phyloP scores from a whole-genome alignment of 2,113 vertebrate genomes.

The Pomatostomus ruficeps region DNA sequence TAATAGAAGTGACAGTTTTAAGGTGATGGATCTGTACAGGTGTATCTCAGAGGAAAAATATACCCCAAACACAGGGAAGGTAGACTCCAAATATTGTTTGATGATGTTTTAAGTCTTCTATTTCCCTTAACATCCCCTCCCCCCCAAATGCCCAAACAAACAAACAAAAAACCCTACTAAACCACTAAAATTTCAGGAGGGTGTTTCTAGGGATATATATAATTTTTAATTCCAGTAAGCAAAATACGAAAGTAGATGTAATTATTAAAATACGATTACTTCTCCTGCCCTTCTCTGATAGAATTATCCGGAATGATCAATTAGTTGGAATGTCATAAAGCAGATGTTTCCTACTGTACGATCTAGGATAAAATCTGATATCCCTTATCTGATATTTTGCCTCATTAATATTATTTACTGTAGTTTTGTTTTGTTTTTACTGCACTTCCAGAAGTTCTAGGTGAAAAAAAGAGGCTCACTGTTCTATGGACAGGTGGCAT shows the following conservation, averaged over 20 bases:
- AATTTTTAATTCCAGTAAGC: background rate
- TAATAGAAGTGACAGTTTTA: background rate
- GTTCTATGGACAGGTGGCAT: background rate
- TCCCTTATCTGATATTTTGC: background rate
- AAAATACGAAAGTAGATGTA: background rate
- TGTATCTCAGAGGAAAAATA: background rate
- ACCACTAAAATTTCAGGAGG: background rate
- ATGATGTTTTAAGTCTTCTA: background rate
- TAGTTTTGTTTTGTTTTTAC: background rate
- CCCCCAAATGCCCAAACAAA: background rate
- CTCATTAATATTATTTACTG: background rate
- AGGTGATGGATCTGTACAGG: background rate
- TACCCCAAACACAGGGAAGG: background rate
- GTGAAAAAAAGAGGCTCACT: background rate
- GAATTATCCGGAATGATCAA: background rate
- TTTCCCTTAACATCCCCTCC: no score
- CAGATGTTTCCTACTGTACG: background rate
- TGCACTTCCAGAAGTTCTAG: background rate
- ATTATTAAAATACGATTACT: background rate
- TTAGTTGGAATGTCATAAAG: background rate
- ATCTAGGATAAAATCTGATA: background rate
- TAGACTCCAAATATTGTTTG: background rate
- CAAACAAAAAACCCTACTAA: fast-evolving
- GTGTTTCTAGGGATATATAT: background rate
- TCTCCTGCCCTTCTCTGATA: background rate